Conservation (phyloP, 2,797 vertebrate genomes). For the Protonibea diacanthus region DNA sequence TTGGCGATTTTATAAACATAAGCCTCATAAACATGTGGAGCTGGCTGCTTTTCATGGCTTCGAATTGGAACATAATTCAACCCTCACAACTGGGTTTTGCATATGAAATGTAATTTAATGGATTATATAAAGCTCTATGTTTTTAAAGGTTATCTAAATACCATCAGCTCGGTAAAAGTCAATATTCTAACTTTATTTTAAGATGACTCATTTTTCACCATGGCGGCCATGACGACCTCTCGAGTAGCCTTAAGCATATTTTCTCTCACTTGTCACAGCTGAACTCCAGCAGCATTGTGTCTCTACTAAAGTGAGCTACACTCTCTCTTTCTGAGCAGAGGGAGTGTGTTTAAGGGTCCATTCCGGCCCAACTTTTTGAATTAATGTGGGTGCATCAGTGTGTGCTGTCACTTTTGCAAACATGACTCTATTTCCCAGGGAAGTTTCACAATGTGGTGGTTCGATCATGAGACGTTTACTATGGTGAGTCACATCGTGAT, state of each 20-base stretch:
- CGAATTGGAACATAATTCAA: slow-evolving; percentile 3
- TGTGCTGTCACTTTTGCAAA: slow-evolving; percentile 60
- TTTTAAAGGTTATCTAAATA: slow-evolving; percentile 45
- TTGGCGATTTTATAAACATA: slow-evolving; percentile 22
- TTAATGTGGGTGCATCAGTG: slow-evolving; percentile 37
- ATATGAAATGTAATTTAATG: slow-evolving; percentile 21
- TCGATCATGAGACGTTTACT: slow-evolving; percentile 44
- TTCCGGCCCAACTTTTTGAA: slow-evolving; percentile 30
- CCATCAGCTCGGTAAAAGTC: slow-evolving; percentile 19
- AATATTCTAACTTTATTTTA: slow-evolving; percentile 17
- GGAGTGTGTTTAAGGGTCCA: slow-evolving; percentile 16
- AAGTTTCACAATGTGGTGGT: slow-evolving; percentile 35
- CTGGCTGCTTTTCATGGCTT: slow-evolving; percentile 4
- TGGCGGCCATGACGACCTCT: not conserved
- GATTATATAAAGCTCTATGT: not conserved
- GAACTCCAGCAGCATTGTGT: not conserved
- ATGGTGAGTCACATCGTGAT: slow-evolving; percentile 74
- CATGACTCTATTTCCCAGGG: slow-evolving; percentile 42
- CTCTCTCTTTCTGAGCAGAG: slow-evolving; percentile 17
- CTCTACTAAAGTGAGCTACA: not conserved
- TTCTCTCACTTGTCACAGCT: slow-evolving; percentile 18
- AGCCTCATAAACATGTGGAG: not conserved
- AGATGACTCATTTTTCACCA: slow-evolving; percentile 23
- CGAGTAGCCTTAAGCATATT: not conserved
- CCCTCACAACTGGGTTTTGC: slow-evolving; percentile 9